Evolutionary conservation across 1,140 invertebrate species (phyloP).

Genomic region (Dryas iulia): DNA sequence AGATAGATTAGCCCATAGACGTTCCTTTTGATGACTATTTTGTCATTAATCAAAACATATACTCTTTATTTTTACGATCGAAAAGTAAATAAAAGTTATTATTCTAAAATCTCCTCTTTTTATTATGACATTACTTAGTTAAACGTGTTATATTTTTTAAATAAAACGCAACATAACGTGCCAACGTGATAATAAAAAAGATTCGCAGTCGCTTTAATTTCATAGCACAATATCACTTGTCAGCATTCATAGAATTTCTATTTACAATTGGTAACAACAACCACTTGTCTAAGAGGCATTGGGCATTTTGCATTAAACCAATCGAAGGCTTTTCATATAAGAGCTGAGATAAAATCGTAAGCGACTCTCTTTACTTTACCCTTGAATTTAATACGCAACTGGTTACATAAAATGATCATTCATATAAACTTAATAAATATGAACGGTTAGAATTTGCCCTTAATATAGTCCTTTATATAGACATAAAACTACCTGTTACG

Average conservation of each 20-base stretch:
- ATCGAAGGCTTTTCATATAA: conserved; percentile 46
- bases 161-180: background rate
- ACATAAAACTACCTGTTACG: conserved; percentile 18
- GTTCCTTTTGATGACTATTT: no score
- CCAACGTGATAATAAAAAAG: background rate
- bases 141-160: background rate
- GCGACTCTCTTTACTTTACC: conserved; percentile 31
- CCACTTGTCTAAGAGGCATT: conserved; percentile 53
- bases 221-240: conserved; percentile 33
- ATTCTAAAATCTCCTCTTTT: no score
- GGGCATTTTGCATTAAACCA: conserved; percentile 41
- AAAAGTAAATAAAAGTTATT: no score
- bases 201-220: conserved; percentile 18
- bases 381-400: conserved; percentile 21
- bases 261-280: conserved; percentile 20
- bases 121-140: no score
- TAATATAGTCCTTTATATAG: conserved; percentile 16
- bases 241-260: conserved; percentile 32
- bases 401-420: conserved; percentile 13
- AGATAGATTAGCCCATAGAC: no score
- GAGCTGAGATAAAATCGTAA: conserved; percentile 40
- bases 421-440: conserved; percentile 23
- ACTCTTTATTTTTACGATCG: no score
- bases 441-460: conserved; percentile 18
- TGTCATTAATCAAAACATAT: no score